Conservation (phyloP, 1,140 invertebrate genomes). For the Caerostris darwini region DNA sequence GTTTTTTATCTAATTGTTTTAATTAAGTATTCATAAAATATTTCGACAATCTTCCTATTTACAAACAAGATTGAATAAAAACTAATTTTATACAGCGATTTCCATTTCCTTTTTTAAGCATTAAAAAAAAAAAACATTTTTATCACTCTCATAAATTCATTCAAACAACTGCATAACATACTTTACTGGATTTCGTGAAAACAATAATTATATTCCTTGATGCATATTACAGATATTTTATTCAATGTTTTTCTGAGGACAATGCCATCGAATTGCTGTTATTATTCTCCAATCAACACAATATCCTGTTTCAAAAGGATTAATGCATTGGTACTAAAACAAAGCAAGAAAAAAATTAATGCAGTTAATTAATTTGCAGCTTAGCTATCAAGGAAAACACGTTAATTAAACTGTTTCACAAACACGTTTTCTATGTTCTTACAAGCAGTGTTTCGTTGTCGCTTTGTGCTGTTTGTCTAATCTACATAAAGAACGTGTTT, state of each 20-base stretch:
- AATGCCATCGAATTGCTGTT: conserved; percentile 36
- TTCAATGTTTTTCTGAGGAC: background rate
- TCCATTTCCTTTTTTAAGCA: too few relatives aligned
- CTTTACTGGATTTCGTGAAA: background rate
- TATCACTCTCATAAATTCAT: background rate
- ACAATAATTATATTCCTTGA: background rate
- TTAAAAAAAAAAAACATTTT: too few relatives aligned
- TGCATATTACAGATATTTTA: background rate
- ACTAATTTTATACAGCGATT: too few relatives aligned
- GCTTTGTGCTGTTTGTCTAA: conserved; percentile 48
- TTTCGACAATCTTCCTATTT: too few relatives aligned
- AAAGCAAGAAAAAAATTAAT: background rate
- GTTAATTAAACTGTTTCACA: conserved; percentile 64
- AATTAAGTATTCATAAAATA: too few relatives aligned
- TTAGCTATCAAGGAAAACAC: conserved; percentile 37
- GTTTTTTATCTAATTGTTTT: too few relatives aligned
- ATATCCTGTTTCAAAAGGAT: background rate
- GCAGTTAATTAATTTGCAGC: conserved; percentile 58
- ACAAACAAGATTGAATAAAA: too few relatives aligned
- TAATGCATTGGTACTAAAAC: background rate
- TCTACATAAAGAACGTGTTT: too few relatives aligned
- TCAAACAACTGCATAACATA: background rate
- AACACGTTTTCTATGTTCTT: background rate
- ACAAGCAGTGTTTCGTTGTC: background rate
- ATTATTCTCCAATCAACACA: background rate